Evolutionary conservation across 1,140 invertebrate species (phyloP).

Genomic region (Anagrus nilaparvatae): DNA sequence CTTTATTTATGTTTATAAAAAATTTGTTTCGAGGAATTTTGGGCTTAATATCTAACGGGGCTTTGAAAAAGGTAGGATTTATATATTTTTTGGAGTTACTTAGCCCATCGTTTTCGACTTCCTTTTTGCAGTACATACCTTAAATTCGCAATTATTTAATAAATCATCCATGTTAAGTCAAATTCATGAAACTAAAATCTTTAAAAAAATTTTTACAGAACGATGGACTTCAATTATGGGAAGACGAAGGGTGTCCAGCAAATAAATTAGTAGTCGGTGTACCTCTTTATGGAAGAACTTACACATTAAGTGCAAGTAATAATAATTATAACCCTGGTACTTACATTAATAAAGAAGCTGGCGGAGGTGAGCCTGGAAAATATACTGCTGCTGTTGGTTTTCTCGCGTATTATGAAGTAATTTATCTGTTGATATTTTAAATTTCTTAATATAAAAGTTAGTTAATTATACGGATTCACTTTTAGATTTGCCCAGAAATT

Average conservation of each 20-base stretch:
- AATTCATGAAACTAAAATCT: too few species aligned
- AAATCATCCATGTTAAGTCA: too few species aligned
- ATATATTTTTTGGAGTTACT: constrained; percentile 1
- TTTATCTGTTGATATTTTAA: neutral
- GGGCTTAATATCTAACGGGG: too few species aligned
- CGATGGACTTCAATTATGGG: constrained; percentile 76
- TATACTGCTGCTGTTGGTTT: constrained; percentile 80
- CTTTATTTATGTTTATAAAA: too few species aligned
- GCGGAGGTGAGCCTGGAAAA: constrained; percentile 70
- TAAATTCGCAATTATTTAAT: too few species aligned
- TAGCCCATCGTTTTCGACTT: too few species aligned
- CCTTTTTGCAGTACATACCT: too few species aligned
- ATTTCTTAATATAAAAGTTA: neutral
- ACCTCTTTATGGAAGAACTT: constrained; percentile 77
- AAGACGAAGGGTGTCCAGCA: constrained; percentile 72
- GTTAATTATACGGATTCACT: neutral
- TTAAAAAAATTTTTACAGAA: constrained; percentile 63
- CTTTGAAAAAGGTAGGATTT: too few species aligned
- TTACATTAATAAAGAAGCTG: constrained; percentile 78
- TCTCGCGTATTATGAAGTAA: constrained; percentile 79
- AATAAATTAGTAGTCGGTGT: constrained; percentile 82
- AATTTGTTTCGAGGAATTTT: too few species aligned
- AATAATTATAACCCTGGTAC: constrained; percentile 72
- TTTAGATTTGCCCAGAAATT: constrained; percentile 65
- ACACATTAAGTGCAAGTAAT: constrained; percentile 67